Base-by-base conservation (phyloP, 2,797 vertebrate species). In the Pangasius krempfi region DNA sequence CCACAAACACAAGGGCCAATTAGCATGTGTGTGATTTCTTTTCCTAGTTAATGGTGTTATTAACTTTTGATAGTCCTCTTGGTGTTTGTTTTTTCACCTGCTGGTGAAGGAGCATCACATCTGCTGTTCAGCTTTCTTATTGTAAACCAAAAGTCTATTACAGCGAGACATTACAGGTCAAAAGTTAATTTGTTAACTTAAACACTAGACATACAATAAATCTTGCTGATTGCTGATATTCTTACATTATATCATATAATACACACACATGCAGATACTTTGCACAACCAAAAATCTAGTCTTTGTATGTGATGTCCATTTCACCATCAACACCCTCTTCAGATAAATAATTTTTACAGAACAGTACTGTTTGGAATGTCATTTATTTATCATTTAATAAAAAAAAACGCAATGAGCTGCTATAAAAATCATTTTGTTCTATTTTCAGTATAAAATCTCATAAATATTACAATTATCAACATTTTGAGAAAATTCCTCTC, bases 21-120 rank as follows among this genome's bases (percentile, higher is more conserved):
- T 92, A 92, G 91, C 91, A 88, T 70, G 75, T 86, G 75, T 90
- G 84, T 92, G 91, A 89, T 87, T 89, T 89, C 73, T 92, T 90
- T 89, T 90, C 78, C 88, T 88, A 90, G 86, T 90, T 91, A 89
- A 90, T 87, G 89, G 89, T 87, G 86, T 70, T 86, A 90, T 91
- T 91, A 91, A 91, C 89, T 88, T 80, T 87, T 91, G 90, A 92
- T 90, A 78, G 88, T 83, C 79, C 79, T 86, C 88, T 54, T 60
- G 73, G 54, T 90, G 91, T 91, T 92, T 91, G 81, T 84, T 84
- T 89, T 90, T 87, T 83, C 88, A 89, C 86, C 87, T 88, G 66
- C 27, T 64, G 33, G 79, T 66, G 56, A 66, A 80, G 79, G 64
- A 86, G 84, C 72, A 30, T 73, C 89, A 86, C 89, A 87, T 86